Conservation (phyloP, 53 echinoderm and acorn worm species). For the Holothuria scabra region DNA sequence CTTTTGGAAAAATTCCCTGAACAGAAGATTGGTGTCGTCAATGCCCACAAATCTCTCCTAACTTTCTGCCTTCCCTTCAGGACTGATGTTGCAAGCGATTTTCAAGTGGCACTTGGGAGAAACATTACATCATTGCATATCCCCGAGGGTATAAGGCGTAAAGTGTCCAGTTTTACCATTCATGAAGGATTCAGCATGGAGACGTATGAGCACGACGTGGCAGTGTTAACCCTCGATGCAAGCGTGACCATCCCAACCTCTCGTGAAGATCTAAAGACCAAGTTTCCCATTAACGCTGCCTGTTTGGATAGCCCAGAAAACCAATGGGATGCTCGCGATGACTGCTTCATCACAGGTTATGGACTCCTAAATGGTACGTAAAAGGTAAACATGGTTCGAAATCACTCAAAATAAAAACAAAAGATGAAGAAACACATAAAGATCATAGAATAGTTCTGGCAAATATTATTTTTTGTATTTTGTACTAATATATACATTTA, state of each 20-base stretch:
- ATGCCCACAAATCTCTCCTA: no score
- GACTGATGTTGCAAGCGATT: background rate
- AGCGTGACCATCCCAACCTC: background rate
- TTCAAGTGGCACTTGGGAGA: background rate
- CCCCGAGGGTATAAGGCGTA: background rate
- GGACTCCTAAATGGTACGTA: background rate
- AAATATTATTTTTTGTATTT: no score
- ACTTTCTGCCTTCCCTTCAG: no score
- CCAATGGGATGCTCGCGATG: background rate
- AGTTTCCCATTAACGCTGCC: background rate
- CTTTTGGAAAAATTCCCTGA: no score
- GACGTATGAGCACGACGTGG: background rate
- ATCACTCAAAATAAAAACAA: no score
- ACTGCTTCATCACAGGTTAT: slow-evolving; percentile 7
- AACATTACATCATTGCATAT: background rate
- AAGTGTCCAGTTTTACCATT: background rate
- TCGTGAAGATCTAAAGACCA: background rate
- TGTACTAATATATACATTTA: no score
- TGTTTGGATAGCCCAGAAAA: background rate
- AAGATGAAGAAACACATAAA: no score
- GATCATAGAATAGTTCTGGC: no score
- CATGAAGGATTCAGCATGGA: background rate
- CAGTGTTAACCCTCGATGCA: background rate
- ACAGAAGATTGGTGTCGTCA: no score
- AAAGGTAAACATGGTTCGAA: no score